Evolutionary conservation across 2,888 invertebrate genomes (phyloP), one percentile per base, ranked within the genome.

Genomic region (Meteorus colon): DNA sequence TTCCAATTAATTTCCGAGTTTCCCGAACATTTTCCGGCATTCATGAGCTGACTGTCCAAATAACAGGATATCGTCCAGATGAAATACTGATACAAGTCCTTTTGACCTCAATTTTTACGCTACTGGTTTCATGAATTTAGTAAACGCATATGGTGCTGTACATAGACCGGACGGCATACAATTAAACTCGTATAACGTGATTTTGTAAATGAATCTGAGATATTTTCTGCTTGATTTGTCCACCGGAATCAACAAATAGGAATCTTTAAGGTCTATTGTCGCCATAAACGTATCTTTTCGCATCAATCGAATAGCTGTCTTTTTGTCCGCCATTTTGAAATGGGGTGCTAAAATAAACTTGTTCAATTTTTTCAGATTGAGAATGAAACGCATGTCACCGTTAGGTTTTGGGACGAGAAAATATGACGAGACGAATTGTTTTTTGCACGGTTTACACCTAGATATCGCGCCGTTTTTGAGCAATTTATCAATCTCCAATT

Each of bases 181-280:
- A 31, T 29, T 60, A 51, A 67, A 75, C 24, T 75, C n/a, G 14
- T 60, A 75, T n/a, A 8, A 19, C 34, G 34, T 34, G 34, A 1
- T 34, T 34, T 34, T 8, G 8, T 34, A 34, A 34, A 4, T 34
- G 34, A 75, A 72, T 31, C 65, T 71, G 2, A 59, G 41, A 60
- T 29, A 75, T 66, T 60, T 72, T 48, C 59, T 71, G 51, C n/a
- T 34, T 4, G 41, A 24, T 68, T 60, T 37, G 37, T 66, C 19
- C 27, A 75, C 34, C 24, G 66, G 71, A 24, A 75, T 70, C 27
- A 45, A 65, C 45, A 62, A 75, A 34, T 75, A 75, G 1, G 66
- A 65, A 29, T 75, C 66, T 12, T 71, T 70, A 6, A 75, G n/a
- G 10, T 75, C 66, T 48, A 75, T 14, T 29, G 62, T 41, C 14